Evolutionary conservation across 2,888 invertebrate genomes (phyloP).

Genomic region (Ischnus inquisitorius): DNA sequence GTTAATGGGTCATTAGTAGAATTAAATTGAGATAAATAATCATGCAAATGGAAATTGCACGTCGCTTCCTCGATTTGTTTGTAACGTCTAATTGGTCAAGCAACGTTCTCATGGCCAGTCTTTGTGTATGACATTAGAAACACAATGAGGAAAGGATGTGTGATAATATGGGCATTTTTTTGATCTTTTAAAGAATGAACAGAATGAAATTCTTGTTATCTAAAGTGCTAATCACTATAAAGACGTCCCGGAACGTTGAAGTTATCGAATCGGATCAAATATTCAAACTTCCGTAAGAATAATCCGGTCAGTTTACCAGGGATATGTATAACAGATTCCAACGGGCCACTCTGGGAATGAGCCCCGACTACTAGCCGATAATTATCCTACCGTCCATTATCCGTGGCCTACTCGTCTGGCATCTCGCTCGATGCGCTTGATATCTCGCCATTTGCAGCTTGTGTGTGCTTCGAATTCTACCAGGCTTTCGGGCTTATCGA

Average conservation of each 20-base stretch:
- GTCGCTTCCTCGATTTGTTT: too few species aligned
- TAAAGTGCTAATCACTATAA: neutral
- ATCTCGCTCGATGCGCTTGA: slow-evolving; percentile 34
- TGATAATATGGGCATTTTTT: too few species aligned
- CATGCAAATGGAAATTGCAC: too few species aligned
- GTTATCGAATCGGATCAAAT: slow-evolving; percentile 33
- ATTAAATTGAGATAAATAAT: too few species aligned
- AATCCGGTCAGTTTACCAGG: slow-evolving; percentile 36
- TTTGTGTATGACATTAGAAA: too few species aligned
- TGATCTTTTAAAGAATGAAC: too few species aligned
- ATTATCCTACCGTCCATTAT: slow-evolving; percentile 52
- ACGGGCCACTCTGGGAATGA: slow-evolving; percentile 46
- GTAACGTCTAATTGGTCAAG: too few species aligned
- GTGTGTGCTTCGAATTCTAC: slow-evolving; percentile 34
- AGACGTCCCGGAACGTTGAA: neutral
- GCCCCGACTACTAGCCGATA: slow-evolving; percentile 58
- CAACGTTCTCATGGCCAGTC: too few species aligned
- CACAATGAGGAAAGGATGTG: too few species aligned
- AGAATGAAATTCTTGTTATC: neutral
- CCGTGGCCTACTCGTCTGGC: slow-evolving; percentile 55
- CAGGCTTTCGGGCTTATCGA: slow-evolving; percentile 64
- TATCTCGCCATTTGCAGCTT: slow-evolving; percentile 49
- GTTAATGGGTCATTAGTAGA: too few species aligned
- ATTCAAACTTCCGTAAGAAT: slow-evolving; percentile 52
- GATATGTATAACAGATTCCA: slow-evolving; percentile 38